Evolutionary conservation across 1,140 invertebrate genomes (phyloP), one percentile per base, ranked within the genome.

Genomic region (Dysdera silvatica): DNA sequence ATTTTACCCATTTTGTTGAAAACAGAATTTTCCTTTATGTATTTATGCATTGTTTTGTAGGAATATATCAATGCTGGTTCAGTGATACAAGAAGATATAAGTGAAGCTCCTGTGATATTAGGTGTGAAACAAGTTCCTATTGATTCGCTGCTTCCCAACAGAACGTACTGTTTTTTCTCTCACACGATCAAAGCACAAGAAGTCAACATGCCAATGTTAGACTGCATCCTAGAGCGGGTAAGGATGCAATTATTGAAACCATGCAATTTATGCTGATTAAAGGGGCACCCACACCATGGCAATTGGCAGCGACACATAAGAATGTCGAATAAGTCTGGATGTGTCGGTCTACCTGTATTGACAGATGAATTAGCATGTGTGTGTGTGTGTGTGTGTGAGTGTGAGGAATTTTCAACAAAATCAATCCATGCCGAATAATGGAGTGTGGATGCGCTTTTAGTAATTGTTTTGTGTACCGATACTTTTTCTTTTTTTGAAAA

Each of bases 161-260:
- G 96, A 76, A 98, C 95, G 0, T 99, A 98, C 71, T 97, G 92
- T 67, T 92, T 98, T 74, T 99, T 99, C 75, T 99, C 95, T 1
- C 97, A 99, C 73, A 99, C 95, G 0, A 99, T 99, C 66, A 99
- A 99, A 77, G 97, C 95, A 0, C 96, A 99, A 75, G 91, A 97
- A 73, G 87, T 86, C 14, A 99, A 99, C 73, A 99, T 99, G 96
- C 84, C 91, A 0, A 81, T 99, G 43, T 76, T 99, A 53, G 97
- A 99, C 79, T 91, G 94, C 4, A 87, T 98, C 69, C 74, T 99
- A 23, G 92, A 95, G 71, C 45, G 67, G 47, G 65, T 67, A 35
- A 45, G 35, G 28, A 24, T 31, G 7, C 16, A 12, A 53, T 24
- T 53, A 35, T 14, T n/a, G n/a, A n/a, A n/a, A n/a, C n/a, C n/a